Evolutionary conservation across 2,888 invertebrate genomes (phyloP), one percentile per base, ranked within the genome.

Genomic region (Gastrophysa polygoni): DNA sequence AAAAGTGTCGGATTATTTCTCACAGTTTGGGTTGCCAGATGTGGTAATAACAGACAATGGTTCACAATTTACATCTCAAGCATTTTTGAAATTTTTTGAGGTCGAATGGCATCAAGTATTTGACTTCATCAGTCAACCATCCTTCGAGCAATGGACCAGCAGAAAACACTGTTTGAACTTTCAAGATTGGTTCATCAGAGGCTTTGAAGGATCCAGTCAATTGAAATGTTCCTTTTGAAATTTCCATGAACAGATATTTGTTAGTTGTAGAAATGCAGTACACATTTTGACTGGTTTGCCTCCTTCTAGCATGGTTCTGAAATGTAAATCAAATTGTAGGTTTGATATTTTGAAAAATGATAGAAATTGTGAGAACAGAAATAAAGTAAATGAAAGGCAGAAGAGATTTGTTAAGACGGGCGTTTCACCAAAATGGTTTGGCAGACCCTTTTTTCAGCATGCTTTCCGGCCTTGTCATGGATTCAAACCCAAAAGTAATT

Each of bases 201-300:
- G 38, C 32, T 5, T 24, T 55, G 14, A 43, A 44, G 34, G 55
- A 55, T 55, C 1, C 28, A 24, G 17, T n/a, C 14, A 55, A 55
- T 55, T 14, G 24, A 55, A 55, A 55, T 55, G 44, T 55, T 32
- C 43, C 21, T n/a, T 55, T 55, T 43, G 18, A 55, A 2, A 55
- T 44, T 1, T 44, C 44, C 21, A 55, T 55, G 20, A 14, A 44
- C 44, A 32, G 28, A 17, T 43, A 20, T 44, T 20, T 44, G 16
- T 21, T 16, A 55, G 55, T 55, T 55, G 20, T 7, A 34, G 55
- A n/a, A 43, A 43, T 21, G 28, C n/a, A 44, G 11, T 11, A 24
- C 46, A 55, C n/a, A 44, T 43, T 18, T 18, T 44, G 18, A 55
- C 55, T 11, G 55, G 55, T 11, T 14, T 55, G 34, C 21, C 28